Evolutionary conservation across 1,140 invertebrate species (phyloP), one percentile per base, ranked within the genome.

Genomic region (Brachionus calyciflorus): DNA sequence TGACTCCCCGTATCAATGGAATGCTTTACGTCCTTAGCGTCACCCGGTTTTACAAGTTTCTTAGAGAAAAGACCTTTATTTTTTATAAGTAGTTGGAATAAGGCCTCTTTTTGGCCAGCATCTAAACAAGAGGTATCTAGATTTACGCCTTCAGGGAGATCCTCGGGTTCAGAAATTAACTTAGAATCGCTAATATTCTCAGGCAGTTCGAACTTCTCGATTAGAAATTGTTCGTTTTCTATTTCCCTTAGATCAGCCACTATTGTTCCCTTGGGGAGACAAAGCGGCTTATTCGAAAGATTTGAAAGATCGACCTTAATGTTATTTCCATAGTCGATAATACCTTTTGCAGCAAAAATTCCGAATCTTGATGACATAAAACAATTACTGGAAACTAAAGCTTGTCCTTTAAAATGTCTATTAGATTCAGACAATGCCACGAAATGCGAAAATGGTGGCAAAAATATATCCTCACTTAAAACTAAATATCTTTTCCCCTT

Each of bases 41-140:
- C 10, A 17, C 46, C 69, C 33, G 49, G 30, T 6, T 73, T 53
- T 4, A 12, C 46, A 14, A 46, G 24, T 4, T 46, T 48, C 26
- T 70, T 70, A 17, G 40, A 17, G 21, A 70, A 70, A 19, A 70
- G 21, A 9, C 46, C 65, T 28, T 7, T 46, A 46, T 44, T 24
- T 3, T 41, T 7, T 2, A n/a, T 46, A 4, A 70, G 26, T 17
- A 70, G 14, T 44, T 28, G 4, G n/a, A n/a, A 21, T 24, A 21
- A n/a, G n/a, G n/a, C 0, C 4, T n/a, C 19, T 46, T 41, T 46
- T 26, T 70, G 14, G 3, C 46, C 14, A n/a, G 44, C 37, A 26
- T 6, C 26, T 7, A 24, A 26, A 12, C 26, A 17, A 55, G 3
- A 12, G 19, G 33, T 5, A 37, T 37, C 33, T 37, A 37, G 9